Percentiles rank a stretch among this genome's conserved stretches.
Conservation (phyloP, 2,797 vertebrate species). For the Scolopax rusticola region DNA sequence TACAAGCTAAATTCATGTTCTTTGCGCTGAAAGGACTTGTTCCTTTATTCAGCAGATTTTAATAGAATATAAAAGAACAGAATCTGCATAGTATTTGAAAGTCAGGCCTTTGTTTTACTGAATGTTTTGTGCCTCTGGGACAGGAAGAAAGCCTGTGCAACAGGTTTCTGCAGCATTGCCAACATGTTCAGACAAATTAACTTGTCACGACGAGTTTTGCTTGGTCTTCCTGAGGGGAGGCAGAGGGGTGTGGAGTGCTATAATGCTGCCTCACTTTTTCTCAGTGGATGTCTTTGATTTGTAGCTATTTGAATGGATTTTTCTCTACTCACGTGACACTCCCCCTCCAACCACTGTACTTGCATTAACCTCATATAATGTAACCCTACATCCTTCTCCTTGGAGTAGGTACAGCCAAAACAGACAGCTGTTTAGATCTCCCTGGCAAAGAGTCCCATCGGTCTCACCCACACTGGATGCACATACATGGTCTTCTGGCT, state of each 20-base stretch:
- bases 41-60: not conserved
- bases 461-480: constrained; percentile 18
- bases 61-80: not conserved
- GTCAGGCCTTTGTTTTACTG: not conserved
- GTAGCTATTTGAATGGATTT: not conserved
- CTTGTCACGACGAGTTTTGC: constrained; percentile 37
- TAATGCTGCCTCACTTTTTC: not conserved
- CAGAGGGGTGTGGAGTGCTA: not conserved
- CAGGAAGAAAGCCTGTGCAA: constrained; percentile 62
- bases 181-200: constrained; percentile 27
- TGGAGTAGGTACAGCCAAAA: not conserved
- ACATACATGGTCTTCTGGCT: not conserved
- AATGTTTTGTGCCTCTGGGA: constrained; percentile 33
- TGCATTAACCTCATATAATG: not conserved
- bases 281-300: not conserved
- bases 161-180: constrained; percentile 54
- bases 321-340: not conserved
- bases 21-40: not conserved
- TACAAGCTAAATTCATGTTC: not conserved
- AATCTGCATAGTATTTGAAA: not conserved
- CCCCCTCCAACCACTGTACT: not conserved
- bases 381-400: not conserved
- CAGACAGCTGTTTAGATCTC: constrained; percentile 29
- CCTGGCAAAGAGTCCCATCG: not conserved
- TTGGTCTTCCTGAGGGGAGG: not conserved